Percentiles rank a stretch among this genome's conserved stretches.
These are phyloP conservation scores for Cataglyphis albicans DNA, from an alignment of 2,888 invertebrate species.

Conservation along the genomic window DNA sequence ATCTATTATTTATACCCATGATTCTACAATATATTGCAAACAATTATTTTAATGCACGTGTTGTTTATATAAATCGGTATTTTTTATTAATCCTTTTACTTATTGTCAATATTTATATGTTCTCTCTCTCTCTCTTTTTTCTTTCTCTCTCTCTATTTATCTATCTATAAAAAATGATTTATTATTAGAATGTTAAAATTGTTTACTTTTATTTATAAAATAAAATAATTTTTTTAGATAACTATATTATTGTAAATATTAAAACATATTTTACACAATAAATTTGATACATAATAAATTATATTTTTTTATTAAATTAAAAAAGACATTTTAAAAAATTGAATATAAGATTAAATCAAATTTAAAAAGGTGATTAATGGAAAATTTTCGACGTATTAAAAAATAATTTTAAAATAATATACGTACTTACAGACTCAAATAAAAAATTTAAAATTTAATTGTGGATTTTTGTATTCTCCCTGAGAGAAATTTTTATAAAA, in stretches of 20 bases:
- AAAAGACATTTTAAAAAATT: not conserved
- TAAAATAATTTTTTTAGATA: not conserved
- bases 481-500: not conserved
- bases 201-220: not conserved
- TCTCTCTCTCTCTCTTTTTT: not conserved
- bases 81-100: constrained; percentile 27
- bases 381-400: not conserved
- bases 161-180: not conserved
- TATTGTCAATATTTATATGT: not conserved
- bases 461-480: not conserved
- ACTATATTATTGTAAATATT: not conserved
- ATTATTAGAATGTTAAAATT: not conserved
- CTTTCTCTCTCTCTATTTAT: not conserved
- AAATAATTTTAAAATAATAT: not conserved
- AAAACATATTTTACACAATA: not conserved
- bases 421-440: not conserved
- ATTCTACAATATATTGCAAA: constrained; percentile 10
- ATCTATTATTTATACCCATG: constrained; percentile 77
- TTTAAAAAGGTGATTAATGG: not conserved
- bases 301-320: not conserved
- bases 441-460: not conserved
- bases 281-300: not conserved
- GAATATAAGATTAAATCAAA: not conserved
- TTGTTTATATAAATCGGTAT: not conserved
- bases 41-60: not conserved